phyloP scores from a whole-genome alignment of 2,113 vertebrate genomes.

The Morone saxatilis region DNA sequence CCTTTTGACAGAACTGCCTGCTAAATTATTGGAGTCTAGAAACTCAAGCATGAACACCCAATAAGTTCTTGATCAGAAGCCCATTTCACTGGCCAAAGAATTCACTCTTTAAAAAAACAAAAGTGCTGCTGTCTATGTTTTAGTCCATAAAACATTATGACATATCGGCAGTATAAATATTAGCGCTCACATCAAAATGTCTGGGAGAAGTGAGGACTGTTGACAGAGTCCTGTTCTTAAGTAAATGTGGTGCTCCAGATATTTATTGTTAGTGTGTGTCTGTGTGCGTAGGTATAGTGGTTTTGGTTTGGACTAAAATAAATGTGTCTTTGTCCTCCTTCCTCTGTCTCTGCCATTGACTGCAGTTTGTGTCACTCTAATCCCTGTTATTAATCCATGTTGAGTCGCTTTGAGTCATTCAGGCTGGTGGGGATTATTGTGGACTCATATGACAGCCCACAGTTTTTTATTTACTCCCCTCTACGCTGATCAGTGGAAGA shows the following conservation, averaged over 20 bases:
- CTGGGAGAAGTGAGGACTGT: background rate
- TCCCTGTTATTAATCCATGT: slow-evolving; percentile 67
- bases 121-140: slow-evolving; percentile 4
- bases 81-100: background rate
- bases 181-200: background rate
- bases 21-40: slow-evolving; percentile 49
- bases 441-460: slow-evolving; percentile 6
- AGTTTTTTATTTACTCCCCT: slow-evolving; percentile 20
- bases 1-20: slow-evolving; percentile 25
- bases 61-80: slow-evolving; percentile 27
- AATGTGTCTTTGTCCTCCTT: background rate
- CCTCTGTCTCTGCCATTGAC: slow-evolving; percentile 29
- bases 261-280: background rate
- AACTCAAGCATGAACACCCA: slow-evolving; percentile 38
- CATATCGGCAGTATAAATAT: slow-evolving; percentile 11
- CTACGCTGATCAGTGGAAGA: background rate
- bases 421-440: slow-evolving; percentile 63
- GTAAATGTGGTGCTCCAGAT: background rate
- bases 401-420: slow-evolving; percentile 59
- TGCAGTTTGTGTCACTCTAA: slow-evolving; percentile 53
- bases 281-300: background rate
- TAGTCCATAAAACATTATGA: slow-evolving; percentile 14
- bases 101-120: background rate
- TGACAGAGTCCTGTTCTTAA: background rate
- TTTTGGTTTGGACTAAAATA: slow-evolving; percentile 29